Evolutionary conservation across 2,797 vertebrate species (phyloP).

Genomic region (Heteromormyrus szaboi): DNA sequence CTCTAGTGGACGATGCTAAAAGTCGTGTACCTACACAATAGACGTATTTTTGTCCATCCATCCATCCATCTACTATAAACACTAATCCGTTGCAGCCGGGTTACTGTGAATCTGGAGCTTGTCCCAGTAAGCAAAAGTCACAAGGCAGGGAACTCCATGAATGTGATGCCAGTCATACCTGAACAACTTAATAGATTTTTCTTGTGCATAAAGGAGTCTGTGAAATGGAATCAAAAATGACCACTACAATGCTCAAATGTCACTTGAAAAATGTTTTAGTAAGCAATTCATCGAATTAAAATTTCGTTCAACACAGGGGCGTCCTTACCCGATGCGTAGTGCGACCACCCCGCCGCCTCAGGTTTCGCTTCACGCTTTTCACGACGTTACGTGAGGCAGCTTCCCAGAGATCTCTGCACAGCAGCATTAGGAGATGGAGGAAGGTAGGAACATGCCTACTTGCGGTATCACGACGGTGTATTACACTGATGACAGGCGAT

Average conservation of each 20-base stretch:
- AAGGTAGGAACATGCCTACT: not conserved
- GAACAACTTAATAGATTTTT: not conserved
- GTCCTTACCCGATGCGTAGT: not conserved
- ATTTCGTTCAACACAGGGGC: not conserved
- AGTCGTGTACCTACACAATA: not conserved
- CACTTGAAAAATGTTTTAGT: not conserved
- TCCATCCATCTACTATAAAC: not conserved
- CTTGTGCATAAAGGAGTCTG: not conserved
- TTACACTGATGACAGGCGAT: not conserved
- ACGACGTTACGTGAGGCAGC: not conserved
- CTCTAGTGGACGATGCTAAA: slow-evolving; percentile 34
- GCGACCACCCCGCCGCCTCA: not conserved
- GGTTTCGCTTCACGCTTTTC: not conserved
- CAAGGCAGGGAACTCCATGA: not conserved
- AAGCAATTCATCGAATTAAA: not conserved
- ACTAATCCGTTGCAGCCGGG: not conserved
- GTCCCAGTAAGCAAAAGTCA: not conserved
- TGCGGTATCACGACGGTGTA: not conserved
- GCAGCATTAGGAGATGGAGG: not conserved
- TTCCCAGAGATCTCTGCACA: not conserved
- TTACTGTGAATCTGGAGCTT: not conserved
- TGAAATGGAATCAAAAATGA: not conserved
- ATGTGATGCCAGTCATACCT: not conserved
- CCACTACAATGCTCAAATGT: not conserved
- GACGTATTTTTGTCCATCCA: not conserved